Conservation (phyloP, 2,113 vertebrate genomes). For the Channa argus region DNA sequence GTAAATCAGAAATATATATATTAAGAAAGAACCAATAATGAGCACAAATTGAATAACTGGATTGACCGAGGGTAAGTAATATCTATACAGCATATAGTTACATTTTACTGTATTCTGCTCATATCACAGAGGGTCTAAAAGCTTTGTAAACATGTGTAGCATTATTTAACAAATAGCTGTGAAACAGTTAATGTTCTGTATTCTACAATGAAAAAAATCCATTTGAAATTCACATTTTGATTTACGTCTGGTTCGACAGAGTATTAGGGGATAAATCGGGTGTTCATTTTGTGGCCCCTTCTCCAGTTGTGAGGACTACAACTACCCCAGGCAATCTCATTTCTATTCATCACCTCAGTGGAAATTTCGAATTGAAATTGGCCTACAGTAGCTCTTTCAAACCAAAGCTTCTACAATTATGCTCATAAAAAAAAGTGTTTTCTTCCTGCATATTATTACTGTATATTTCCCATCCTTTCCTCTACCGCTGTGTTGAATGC, state of each 20-base stretch:
- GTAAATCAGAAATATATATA: background rate
- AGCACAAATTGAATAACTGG: background rate
- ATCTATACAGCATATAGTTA: background rate
- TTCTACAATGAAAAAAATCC: background rate
- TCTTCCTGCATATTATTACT: conserved; percentile 6
- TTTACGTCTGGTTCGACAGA: conserved; percentile 16
- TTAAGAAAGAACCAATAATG: conserved; percentile 1
- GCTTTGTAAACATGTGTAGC: background rate
- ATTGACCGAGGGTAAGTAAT: background rate
- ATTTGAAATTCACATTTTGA: background rate
- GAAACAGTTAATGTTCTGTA: background rate
- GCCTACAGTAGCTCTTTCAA: background rate
- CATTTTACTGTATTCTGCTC: background rate
- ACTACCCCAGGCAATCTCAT: conserved; percentile 27
- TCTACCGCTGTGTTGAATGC: background rate
- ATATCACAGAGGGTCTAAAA: background rate
- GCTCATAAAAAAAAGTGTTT: conserved; percentile 14
- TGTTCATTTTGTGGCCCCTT: conserved; percentile 13
- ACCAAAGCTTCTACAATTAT: conserved; percentile 6
- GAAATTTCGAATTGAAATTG: conserved; percentile 49
- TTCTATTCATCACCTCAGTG: conserved; percentile 39
- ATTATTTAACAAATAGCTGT: background rate
- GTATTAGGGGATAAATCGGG: conserved; percentile 22
- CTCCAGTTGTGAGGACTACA: conserved; percentile 16
- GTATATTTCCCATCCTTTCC: background rate